Conservation (phyloP, 2,113 vertebrate species). For the Ploceus nigricollis region DNA sequence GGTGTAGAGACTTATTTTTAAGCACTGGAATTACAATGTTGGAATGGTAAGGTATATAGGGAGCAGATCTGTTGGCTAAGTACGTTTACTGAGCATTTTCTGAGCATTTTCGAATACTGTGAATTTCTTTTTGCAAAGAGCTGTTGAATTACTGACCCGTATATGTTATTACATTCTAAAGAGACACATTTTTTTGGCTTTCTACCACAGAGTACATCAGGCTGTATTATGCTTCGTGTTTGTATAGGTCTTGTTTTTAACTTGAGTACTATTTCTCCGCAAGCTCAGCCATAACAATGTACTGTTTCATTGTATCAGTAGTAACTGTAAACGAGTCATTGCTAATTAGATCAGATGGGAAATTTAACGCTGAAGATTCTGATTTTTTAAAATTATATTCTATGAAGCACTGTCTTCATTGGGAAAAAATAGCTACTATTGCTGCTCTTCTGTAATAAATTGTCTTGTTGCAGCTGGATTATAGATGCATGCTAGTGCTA, state of each 20-base stretch:
- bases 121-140: neutral
- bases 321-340: neutral
- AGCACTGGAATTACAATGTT: neutral
- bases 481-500: neutral
- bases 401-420: neutral
- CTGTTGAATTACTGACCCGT: neutral
- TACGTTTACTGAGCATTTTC: rapidly evolving
- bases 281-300: neutral
- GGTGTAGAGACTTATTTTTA: neutral
- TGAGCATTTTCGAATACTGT: neutral
- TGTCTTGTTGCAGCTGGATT: neutral
- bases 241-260: neutral
- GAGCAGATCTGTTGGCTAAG: neutral
- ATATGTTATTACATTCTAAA: neutral
- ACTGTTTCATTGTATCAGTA: neutral
- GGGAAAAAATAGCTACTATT: neutral
- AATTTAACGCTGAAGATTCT: neutral
- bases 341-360: neutral
- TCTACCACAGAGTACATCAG: neutral
- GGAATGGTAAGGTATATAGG: neutral
- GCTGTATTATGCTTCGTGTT: neutral
- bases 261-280: neutral
- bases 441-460: neutral
- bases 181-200: neutral
- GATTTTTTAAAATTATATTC: neutral